Evolutionary conservation across 2,888 invertebrate species (phyloP).

Genomic region (Calephelis perditalis): DNA sequence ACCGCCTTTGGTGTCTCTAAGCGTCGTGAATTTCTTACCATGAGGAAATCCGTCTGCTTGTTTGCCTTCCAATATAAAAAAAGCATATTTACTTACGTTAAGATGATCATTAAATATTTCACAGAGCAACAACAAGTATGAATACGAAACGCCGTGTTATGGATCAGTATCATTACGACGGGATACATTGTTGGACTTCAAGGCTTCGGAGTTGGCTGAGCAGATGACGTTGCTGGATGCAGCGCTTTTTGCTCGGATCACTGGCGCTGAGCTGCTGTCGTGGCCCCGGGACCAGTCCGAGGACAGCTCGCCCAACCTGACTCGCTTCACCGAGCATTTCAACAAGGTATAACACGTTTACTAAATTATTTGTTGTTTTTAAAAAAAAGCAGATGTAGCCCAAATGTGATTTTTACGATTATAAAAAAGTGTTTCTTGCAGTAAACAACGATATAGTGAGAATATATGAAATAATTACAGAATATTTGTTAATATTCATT

Average conservation of each 20-base stretch:
- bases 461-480: too few relatives aligned
- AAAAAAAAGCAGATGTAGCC: too few relatives aligned
- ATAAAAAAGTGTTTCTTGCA: too few relatives aligned
- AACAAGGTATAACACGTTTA: constrained; percentile 80
- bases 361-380: too few relatives aligned
- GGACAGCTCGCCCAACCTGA: constrained; percentile 97
- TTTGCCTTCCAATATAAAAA: too few relatives aligned
- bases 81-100: too few relatives aligned
- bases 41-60: too few relatives aligned
- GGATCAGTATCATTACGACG: constrained; percentile 64
- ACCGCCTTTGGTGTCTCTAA: too few relatives aligned
- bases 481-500: too few relatives aligned
- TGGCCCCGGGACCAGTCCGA: constrained; percentile 99
- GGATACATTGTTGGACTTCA: constrained; percentile 91
- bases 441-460: too few relatives aligned
- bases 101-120: not conserved
- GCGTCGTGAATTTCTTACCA: too few relatives aligned
- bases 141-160: constrained; percentile 62
- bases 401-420: too few relatives aligned
- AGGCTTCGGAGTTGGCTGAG: constrained; percentile 96
- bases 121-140: constrained; percentile 62
- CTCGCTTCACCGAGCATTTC: constrained; percentile 98
- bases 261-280: constrained; percentile 96
- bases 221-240: constrained; percentile 99
- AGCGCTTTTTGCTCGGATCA: constrained; percentile 96